Percentiles rank a stretch among this genome's conserved stretches.
These are phyloP conservation scores for Nylanderia fulva DNA, from an alignment of 1,140 invertebrate species.

Conservation along the genomic window DNA sequence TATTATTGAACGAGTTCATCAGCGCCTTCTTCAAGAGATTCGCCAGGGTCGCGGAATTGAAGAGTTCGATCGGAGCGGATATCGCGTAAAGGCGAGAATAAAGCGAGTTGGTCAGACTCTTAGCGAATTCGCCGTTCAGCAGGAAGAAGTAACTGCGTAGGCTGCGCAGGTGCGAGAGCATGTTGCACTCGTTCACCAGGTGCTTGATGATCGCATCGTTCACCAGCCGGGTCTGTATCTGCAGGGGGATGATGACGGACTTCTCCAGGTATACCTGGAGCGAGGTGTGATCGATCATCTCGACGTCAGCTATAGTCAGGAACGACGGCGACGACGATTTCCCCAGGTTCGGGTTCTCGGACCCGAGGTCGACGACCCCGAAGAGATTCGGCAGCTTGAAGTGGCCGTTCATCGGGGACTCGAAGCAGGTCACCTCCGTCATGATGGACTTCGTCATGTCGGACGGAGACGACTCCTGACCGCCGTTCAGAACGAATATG, in stretches of 20 bases:
- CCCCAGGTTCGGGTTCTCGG: too few species aligned
- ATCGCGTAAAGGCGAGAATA: conserved; percentile 88
- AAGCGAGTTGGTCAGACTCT: conserved; percentile 89
- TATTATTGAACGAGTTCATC: conserved; percentile 78
- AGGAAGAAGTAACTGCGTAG: conserved; percentile 91
- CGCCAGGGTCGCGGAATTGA: conserved; percentile 89
- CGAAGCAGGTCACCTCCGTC: conserved; percentile 9
- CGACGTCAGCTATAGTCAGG: conserved; percentile 80
- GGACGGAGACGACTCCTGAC: conserved; percentile 15
- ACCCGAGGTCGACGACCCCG: neutral
- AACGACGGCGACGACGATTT: conserved; percentile 60
- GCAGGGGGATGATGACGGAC: conserved; percentile 89
- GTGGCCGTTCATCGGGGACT: conserved; percentile 18
- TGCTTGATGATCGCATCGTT: conserved; percentile 91
- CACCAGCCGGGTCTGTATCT: conserved; percentile 89
- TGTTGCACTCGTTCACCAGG: conserved; percentile 88
- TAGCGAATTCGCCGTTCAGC: conserved; percentile 91
- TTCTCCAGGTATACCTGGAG: conserved; percentile 88
- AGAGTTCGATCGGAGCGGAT: conserved; percentile 88
- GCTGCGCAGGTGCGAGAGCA: conserved; percentile 90
- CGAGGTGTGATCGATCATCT: conserved; percentile 84
- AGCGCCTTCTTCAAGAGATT: conserved; percentile 89
- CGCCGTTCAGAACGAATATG: conserved; percentile 52
- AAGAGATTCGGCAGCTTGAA: conserved; percentile 38
- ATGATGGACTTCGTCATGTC: conserved; percentile 46